phyloP scores from a whole-genome alignment of 2,113 vertebrate genomes.

The Oxygymnocypris stewartii region DNA sequence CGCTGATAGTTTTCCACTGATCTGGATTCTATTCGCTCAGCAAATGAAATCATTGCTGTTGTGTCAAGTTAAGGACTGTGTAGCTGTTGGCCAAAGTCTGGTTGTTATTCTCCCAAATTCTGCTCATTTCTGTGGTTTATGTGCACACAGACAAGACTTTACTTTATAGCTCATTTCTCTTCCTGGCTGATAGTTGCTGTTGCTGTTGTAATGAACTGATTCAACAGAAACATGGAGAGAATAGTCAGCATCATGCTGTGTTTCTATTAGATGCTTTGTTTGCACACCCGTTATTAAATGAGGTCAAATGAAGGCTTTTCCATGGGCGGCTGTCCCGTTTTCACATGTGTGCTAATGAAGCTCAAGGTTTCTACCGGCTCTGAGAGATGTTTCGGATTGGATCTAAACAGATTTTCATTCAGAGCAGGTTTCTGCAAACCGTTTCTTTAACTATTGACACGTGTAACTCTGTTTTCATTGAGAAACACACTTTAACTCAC shows the following conservation, averaged over 20 bases:
- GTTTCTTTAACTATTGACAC: neutral
- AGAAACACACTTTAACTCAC: neutral
- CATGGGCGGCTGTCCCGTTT: neutral
- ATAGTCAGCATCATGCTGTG: neutral
- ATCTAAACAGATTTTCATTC: neutral
- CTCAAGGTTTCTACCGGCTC: neutral
- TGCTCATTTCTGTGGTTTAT: neutral
- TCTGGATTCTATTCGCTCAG: conserved; percentile 57
- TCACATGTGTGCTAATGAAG: conserved; percentile 44
- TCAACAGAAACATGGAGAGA: neutral
- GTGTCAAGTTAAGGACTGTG: conserved; percentile 31
- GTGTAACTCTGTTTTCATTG: neutral
- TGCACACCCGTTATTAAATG: neutral
- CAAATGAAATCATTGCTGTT: conserved; percentile 48
- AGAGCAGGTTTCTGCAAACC: neutral
- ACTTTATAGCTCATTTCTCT: neutral
- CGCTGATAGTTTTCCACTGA: conserved; percentile 6
- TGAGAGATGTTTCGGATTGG: conserved; percentile 48
- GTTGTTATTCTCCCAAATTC: neutral
- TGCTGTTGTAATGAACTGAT: neutral
- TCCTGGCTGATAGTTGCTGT: neutral
- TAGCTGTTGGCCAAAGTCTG: conserved; percentile 39
- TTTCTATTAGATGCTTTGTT: neutral
- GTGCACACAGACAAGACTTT: neutral
- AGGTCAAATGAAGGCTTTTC: neutral